Percentiles rank a stretch among this genome's conserved stretches.
These are phyloP conservation scores for Glaucomys volans DNA, from an alignment of 2,113 vertebrate species.

Conservation along the genomic window DNA sequence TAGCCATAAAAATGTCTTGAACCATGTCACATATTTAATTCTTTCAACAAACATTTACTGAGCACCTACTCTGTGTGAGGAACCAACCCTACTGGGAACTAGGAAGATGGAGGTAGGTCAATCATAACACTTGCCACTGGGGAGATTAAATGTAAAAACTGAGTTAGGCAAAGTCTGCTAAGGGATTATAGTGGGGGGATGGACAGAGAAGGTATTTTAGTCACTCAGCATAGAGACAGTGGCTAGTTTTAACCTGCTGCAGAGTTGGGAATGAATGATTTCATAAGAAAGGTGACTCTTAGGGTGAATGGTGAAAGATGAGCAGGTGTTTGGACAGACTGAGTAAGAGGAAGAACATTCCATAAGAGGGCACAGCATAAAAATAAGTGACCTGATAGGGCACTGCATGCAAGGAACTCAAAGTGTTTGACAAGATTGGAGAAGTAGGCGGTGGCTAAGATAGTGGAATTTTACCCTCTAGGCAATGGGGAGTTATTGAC, in stretches of 20 bases:
- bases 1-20: slow-evolving; percentile 24
- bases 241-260: background rate
- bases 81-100: background rate
- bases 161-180: slow-evolving; percentile 32
- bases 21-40: slow-evolving; percentile 3
- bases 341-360: slow-evolving; percentile 47
- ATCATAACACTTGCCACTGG: background rate
- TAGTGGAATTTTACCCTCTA: background rate
- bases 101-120: background rate
- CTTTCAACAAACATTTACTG: slow-evolving; percentile 12
- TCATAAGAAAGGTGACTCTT: background rate
- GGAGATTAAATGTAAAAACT: slow-evolving; percentile 16
- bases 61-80: background rate
- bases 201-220: background rate
- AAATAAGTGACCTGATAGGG: background rate
- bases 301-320: slow-evolving; percentile 48
- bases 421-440: background rate
- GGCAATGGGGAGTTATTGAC: background rate
- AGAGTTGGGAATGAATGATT: background rate
- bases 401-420: background rate
- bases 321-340: slow-evolving; percentile 33
- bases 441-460: background rate
- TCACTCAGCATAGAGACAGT: background rate
- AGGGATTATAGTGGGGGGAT: background rate
- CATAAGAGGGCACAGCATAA: background rate